Conservation (phyloP, 2,797 vertebrate species). For the Pipistrellus nathusii region DNA sequence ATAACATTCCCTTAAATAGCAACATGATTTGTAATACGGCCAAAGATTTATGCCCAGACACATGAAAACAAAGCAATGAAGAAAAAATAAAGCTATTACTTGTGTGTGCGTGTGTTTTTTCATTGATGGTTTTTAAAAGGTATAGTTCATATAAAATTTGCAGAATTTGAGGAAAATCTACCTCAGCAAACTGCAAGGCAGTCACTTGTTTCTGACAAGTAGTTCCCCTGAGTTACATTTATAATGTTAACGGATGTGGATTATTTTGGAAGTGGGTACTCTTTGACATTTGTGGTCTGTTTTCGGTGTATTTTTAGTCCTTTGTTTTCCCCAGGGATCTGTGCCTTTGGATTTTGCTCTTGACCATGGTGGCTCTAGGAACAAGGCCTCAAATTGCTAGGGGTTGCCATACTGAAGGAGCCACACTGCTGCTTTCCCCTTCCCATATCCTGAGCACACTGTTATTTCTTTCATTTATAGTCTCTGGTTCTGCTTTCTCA, state of each 20-base stretch:
- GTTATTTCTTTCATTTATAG: constrained; percentile 62
- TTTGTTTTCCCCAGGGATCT: not conserved
- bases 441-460: not conserved
- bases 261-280: not conserved
- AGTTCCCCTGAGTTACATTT: not conserved
- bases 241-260: not conserved
- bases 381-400: not conserved
- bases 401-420: not conserved
- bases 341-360: not conserved
- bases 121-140: not conserved
- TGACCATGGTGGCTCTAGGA: not conserved
- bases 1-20: constrained; percentile 4
- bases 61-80: constrained; percentile 35
- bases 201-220: not conserved
- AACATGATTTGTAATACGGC: not conserved
- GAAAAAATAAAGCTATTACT: not conserved
- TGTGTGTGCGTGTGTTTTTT: no score
- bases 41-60: not conserved
- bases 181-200: not conserved
- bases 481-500: not conserved
- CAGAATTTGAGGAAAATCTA: not conserved
- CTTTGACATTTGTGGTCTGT: not conserved
- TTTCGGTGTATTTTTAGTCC: not conserved
- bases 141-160: not conserved
- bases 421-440: not conserved